phyloP scores from a whole-genome alignment of 2,797 vertebrate species.

The Coendou prehensilis region DNA sequence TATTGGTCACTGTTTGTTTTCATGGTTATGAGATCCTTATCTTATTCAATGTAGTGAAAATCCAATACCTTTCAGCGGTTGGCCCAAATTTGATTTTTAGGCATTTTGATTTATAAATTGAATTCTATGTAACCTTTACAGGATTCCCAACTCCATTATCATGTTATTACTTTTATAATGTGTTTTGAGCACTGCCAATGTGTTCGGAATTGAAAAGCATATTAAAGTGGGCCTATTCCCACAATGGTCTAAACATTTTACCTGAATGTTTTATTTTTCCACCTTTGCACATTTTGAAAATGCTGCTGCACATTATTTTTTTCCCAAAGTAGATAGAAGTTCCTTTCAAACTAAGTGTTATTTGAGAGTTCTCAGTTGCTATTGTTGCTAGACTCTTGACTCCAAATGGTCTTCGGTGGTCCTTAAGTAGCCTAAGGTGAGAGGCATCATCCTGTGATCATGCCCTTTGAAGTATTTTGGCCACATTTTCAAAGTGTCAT shows the following conservation, averaged over 20 bases:
- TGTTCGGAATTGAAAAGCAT: constrained; percentile 83
- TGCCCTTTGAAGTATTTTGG: neutral
- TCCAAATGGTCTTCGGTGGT: neutral
- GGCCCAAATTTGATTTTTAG: constrained; percentile 82
- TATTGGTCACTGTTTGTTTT: constrained; percentile 75
- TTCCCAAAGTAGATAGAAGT: constrained; percentile 36
- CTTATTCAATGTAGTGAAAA: constrained; percentile 75
- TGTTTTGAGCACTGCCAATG: constrained; percentile 81
- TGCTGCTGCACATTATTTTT: constrained; percentile 65
- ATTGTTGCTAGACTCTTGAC: neutral
- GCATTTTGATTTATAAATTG: constrained; percentile 85
- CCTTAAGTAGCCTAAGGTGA: neutral
- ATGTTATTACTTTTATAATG: constrained; percentile 84
- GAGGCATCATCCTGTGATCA: neutral
- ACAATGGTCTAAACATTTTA: constrained; percentile 81
- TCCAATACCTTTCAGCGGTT: constrained; percentile 71
- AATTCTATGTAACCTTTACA: constrained; percentile 85
- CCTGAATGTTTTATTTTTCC: constrained; percentile 80
- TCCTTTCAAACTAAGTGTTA: constrained; percentile 59
- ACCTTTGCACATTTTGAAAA: constrained; percentile 76
- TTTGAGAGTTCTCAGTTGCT: constrained; percentile 51
- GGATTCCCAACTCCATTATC: constrained; percentile 84
- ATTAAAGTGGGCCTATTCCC: constrained; percentile 76
- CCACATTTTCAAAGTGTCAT: neutral
- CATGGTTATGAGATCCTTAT: constrained; percentile 71